phyloP scores from a whole-genome alignment of 2,888 invertebrate species.

The Ecliptopera silaceata region DNA sequence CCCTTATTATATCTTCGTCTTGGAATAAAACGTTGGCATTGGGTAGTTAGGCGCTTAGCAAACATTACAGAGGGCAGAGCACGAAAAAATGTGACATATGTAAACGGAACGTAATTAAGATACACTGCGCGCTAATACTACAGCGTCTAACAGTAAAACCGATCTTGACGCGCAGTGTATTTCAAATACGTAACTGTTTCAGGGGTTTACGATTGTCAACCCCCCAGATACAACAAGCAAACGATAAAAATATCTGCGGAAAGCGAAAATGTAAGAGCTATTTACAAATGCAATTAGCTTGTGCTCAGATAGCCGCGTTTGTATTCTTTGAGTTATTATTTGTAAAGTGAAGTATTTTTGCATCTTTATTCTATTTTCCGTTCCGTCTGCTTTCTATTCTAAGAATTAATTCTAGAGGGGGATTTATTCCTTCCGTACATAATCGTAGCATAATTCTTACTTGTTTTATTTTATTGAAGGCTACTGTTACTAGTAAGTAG shows the following conservation, averaged over 20 bases:
- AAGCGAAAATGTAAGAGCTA: conserved; percentile 38
- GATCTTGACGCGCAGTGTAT: too few species aligned
- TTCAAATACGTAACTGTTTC: too few species aligned
- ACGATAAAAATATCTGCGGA: conserved; percentile 45
- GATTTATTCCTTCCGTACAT: too few species aligned
- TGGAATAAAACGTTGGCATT: conserved; percentile 52
- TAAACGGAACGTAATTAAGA: too few species aligned
- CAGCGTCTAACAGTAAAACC: too few species aligned
- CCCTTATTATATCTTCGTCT: conserved; percentile 53
- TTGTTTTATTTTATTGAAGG: too few species aligned
- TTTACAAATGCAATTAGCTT: conserved; percentile 29
- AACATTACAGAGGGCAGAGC: too few species aligned
- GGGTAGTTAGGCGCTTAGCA: conserved; percentile 61
- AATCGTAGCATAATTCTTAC: too few species aligned
- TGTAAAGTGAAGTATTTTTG: not conserved
- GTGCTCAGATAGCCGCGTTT: conserved; percentile 18
- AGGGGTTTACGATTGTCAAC: too few species aligned
- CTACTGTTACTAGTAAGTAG: too few species aligned
- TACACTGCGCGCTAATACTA: too few species aligned
- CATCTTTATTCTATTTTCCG: not conserved
- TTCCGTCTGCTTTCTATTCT: not conserved
- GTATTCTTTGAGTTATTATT: conserved; percentile 12
- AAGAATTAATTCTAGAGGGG: not conserved
- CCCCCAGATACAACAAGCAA: conserved; percentile 42
- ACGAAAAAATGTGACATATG: too few species aligned